These are phyloP conservation scores for Chaenogobius annularis DNA, from an alignment of 2,113 vertebrate genomes.

Conservation along the genomic window DNA sequence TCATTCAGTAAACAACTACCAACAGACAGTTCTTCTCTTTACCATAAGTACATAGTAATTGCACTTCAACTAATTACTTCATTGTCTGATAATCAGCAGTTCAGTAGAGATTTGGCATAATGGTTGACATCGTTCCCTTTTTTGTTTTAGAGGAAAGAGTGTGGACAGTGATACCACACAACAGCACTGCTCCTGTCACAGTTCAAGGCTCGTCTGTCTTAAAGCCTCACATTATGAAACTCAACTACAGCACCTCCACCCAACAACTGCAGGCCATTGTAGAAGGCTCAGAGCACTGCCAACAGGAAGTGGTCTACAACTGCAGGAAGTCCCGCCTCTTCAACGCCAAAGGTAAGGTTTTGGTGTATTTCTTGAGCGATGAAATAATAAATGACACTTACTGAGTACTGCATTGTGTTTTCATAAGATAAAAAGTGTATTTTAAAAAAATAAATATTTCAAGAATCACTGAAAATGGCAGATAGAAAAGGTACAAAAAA, in stretches of 20 bases:
- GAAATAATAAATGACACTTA: neutral
- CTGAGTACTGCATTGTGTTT: neutral
- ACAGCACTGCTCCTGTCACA: slow-evolving; percentile 80
- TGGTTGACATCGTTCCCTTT: neutral
- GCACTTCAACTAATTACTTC: neutral
- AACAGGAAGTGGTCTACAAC: slow-evolving; percentile 90
- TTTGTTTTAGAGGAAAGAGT: slow-evolving; percentile 85
- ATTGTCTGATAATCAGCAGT: neutral
- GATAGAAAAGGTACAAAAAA: too few species aligned
- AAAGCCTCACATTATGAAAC: slow-evolving; percentile 80
- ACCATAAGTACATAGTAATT: neutral
- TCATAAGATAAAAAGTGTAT: too few species aligned
- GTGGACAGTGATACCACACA: slow-evolving; percentile 89
- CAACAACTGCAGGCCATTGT: slow-evolving; percentile 88
- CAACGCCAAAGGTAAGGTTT: slow-evolving; percentile 87
- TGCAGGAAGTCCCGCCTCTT: slow-evolving; percentile 91
- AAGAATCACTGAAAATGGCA: too few species aligned
- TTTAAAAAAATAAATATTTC: too few species aligned
- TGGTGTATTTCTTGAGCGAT: neutral
- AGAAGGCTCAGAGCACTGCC: slow-evolving; percentile 85
- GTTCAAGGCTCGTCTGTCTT: slow-evolving; percentile 74
- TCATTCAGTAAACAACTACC: neutral
- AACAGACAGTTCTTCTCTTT: neutral
- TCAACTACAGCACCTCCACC: slow-evolving; percentile 84
- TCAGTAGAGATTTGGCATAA: neutral